Percentiles rank a stretch among this genome's conserved stretches.
phyloP scores from a whole-genome alignment of 2,888 invertebrate species.

The Melinaea menophilus region DNA sequence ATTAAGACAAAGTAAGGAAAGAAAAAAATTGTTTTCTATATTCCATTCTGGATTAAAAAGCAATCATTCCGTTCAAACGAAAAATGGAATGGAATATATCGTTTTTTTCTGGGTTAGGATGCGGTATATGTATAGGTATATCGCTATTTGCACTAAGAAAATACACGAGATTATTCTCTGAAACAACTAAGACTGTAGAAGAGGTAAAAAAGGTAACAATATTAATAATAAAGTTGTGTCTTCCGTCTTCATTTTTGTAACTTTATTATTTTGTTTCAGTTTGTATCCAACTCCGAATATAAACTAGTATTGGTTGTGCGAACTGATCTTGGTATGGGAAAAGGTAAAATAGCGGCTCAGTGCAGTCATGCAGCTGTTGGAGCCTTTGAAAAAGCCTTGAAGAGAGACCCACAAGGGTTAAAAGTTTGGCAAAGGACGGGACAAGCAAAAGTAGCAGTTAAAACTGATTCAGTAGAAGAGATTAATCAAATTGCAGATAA shows the following conservation, averaged over 20 bases:
- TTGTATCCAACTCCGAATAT: conserved; percentile 75
- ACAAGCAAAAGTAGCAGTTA: conserved; percentile 92
- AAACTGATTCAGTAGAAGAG: conserved; percentile 86
- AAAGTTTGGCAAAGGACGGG: conserved; percentile 81
- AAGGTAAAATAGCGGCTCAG: conserved; percentile 96
- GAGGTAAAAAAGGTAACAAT: conserved; percentile 41
- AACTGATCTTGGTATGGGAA: conserved; percentile 95
- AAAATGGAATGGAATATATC: conserved; percentile 63
- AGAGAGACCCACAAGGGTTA: conserved; percentile 78
- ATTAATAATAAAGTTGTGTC: background rate
- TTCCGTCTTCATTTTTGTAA: background rate
- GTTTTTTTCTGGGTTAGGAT: conserved; percentile 65
- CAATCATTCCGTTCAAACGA: conserved; percentile 51
- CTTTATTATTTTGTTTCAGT: conserved; percentile 47
- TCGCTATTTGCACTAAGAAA: conserved; percentile 59
- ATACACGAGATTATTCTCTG: conserved; percentile 45
- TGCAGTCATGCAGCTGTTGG: conserved; percentile 96
- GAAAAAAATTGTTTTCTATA: background rate
- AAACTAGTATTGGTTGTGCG: conserved; percentile 93
- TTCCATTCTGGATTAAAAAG: background rate
- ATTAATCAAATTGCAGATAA: conserved; percentile 82
- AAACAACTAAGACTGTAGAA: conserved; percentile 45
- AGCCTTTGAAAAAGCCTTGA: conserved; percentile 85
- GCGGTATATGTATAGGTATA: conserved; percentile 68
- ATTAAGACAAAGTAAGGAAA: conserved; percentile 9